A percentile compares a stretch with the other conserved stretches of the same genome.
phyloP scores from a whole-genome alignment of 2,888 invertebrate species.

The Melipona bicolor region DNA sequence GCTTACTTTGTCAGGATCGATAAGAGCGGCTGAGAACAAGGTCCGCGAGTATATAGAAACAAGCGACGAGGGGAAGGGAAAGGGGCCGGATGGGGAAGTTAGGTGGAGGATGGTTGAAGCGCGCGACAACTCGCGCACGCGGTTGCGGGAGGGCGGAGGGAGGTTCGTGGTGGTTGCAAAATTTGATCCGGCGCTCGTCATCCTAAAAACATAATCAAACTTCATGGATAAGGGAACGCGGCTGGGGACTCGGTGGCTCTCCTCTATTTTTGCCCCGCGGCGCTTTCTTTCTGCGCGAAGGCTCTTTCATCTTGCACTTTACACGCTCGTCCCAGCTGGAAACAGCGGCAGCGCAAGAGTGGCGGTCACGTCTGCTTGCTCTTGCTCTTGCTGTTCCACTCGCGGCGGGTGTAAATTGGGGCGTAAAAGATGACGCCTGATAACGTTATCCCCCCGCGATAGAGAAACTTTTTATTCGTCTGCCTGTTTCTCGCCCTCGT shows the following conservation, averaged over 20 bases:
- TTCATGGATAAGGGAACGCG: slow-evolving; percentile 66
- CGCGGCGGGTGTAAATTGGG: slow-evolving; percentile 72
- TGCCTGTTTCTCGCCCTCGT: slow-evolving; percentile 52
- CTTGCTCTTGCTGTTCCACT: slow-evolving; percentile 21
- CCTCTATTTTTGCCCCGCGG: slow-evolving; percentile 62
- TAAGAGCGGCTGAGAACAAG: slow-evolving; percentile 30
- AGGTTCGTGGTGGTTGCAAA: slow-evolving; percentile 64
- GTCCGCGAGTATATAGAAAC: too few relatives aligned
- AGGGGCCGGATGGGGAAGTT: neutral
- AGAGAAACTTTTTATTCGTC: slow-evolving; percentile 71
- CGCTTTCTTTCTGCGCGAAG: slow-evolving; percentile 65
- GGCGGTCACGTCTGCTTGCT: slow-evolving; percentile 12
- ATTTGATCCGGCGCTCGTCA: slow-evolving; percentile 74
- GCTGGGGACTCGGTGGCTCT: slow-evolving; percentile 29
- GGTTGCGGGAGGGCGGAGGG: slow-evolving; percentile 16
- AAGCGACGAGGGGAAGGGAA: neutral
- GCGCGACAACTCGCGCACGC: slow-evolving; percentile 10
- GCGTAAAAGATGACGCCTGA: slow-evolving; percentile 75
- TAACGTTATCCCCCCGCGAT: slow-evolving; percentile 72
- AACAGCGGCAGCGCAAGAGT: slow-evolving; percentile 23
- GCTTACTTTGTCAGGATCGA: slow-evolving; percentile 49
- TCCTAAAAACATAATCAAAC: slow-evolving; percentile 77
- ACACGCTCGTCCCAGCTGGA: slow-evolving; percentile 40
- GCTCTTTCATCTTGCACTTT: slow-evolving; percentile 71
- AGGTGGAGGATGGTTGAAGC: slow-evolving; percentile 16